Conservation (phyloP, 2,797 vertebrate species). For the Clarias laeviceps region DNA sequence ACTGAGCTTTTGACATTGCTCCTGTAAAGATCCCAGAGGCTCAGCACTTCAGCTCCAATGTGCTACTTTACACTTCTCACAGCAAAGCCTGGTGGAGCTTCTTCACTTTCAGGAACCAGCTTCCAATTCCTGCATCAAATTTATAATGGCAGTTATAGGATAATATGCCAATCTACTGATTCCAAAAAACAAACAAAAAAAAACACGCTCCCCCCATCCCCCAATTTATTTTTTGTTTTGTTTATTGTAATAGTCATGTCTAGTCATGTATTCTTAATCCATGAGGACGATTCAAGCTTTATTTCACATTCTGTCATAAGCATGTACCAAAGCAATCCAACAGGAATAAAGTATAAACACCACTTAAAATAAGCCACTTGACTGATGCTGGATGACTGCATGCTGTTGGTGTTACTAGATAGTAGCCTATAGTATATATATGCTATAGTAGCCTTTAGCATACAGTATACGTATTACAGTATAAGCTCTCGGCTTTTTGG, state of each 20-base stretch:
- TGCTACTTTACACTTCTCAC: conserved; percentile 14
- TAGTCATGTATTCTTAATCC: not conserved
- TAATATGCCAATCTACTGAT: not conserved
- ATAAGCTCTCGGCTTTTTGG: not conserved
- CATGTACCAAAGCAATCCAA: not conserved
- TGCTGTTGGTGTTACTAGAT: not conserved
- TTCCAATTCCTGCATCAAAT: not conserved
- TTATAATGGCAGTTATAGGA: not conserved
- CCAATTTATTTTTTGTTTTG: too few relatives aligned
- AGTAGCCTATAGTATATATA: too few relatives aligned
- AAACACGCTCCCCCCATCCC: too few relatives aligned
- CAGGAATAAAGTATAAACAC: not conserved
- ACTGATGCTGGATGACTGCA: not conserved
- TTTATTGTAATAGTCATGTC: not conserved
- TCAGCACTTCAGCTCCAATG: conserved; percentile 27
- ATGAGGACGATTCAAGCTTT: not conserved
- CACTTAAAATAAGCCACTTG: not conserved
- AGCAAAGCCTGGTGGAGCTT: conserved; percentile 6
- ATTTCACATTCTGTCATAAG: not conserved
- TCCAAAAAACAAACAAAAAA: too few relatives aligned
- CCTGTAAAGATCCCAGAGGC: conserved; percentile 28
- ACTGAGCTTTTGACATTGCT: not conserved
- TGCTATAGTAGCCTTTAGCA: too few relatives aligned
- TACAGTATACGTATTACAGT: too few relatives aligned
- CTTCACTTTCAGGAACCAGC: not conserved